These are phyloP conservation scores for Macquaria ambigua DNA, from an alignment of 2,113 vertebrate genomes.

Conservation along the genomic window DNA sequence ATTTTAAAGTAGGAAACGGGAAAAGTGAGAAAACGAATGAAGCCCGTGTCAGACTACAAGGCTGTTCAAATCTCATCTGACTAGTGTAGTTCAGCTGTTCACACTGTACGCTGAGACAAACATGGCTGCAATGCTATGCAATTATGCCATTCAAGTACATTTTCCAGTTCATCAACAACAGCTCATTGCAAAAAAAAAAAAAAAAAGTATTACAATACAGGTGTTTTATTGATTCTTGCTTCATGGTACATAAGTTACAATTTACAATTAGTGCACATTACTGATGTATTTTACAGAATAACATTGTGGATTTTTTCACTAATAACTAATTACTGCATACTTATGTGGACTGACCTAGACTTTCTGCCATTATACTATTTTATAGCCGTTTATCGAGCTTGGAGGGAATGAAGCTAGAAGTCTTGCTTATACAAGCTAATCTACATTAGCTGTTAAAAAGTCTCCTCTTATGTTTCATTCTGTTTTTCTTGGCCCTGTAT, in stretches of 20 bases:
- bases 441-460: not conserved
- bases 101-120: constrained; percentile 45
- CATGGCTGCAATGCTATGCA: constrained; percentile 15
- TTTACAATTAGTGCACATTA: constrained; percentile 1
- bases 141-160: constrained; percentile 54
- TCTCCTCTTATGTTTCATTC: not conserved
- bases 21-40: not conserved
- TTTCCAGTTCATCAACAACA: constrained; percentile 45
- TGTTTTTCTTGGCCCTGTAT: constrained; percentile 11
- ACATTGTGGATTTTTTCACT: not conserved
- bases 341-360: not conserved
- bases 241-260: not conserved
- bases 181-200: constrained; percentile 1
- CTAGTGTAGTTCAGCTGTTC: constrained; percentile 38
- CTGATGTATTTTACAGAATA: not conserved
- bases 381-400: not conserved
- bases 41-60: constrained; percentile 2
- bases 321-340: not conserved
- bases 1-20: constrained; percentile 13
- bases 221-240: constrained; percentile 26
- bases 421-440: not conserved
- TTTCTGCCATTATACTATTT: not conserved
- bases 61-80: constrained; percentile 34
- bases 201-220: not conserved
- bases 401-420: not conserved